phyloP scores from a whole-genome alignment of 2,888 invertebrate genomes.

The Eueremaeus valkanovi region DNA sequence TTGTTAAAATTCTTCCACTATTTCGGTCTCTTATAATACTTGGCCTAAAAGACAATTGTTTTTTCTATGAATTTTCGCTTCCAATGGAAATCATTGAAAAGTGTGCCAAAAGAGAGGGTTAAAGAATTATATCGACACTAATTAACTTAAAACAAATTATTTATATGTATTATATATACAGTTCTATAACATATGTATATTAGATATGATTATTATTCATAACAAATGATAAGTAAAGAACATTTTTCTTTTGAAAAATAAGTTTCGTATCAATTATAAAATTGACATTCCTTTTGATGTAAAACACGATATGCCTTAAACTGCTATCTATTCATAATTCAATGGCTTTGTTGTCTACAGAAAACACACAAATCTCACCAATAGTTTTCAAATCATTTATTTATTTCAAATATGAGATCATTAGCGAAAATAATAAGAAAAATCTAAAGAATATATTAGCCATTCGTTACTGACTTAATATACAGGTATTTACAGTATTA shows the following conservation, averaged over 20 bases:
- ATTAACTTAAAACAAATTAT: conserved; percentile 14
- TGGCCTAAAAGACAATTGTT: not conserved
- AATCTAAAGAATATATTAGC: too few species aligned
- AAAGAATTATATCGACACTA: not conserved
- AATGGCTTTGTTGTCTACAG: not conserved
- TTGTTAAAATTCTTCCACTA: not conserved
- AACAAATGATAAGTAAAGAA: not conserved
- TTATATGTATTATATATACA: not conserved
- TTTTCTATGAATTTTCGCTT: too few species aligned
- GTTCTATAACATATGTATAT: not conserved
- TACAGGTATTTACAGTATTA: too few species aligned
- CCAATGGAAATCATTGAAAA: not conserved
- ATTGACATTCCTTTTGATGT: conserved; percentile 26
- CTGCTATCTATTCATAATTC: conserved; percentile 6
- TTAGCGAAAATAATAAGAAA: too few species aligned
- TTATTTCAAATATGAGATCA: too few species aligned
- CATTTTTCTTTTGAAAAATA: conserved; percentile 31
- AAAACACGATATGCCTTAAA: conserved; percentile 20
- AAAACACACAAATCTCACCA: not conserved
- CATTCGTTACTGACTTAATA: too few species aligned
- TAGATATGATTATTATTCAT: not conserved
- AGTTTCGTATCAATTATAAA: conserved; percentile 29
- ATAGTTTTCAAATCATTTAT: not conserved
- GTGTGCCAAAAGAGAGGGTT: conserved; percentile 3
- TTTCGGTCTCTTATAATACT: not conserved